phyloP scores from a whole-genome alignment of 2,113 vertebrate species.

The Cynoglossus semilaevis region DNA sequence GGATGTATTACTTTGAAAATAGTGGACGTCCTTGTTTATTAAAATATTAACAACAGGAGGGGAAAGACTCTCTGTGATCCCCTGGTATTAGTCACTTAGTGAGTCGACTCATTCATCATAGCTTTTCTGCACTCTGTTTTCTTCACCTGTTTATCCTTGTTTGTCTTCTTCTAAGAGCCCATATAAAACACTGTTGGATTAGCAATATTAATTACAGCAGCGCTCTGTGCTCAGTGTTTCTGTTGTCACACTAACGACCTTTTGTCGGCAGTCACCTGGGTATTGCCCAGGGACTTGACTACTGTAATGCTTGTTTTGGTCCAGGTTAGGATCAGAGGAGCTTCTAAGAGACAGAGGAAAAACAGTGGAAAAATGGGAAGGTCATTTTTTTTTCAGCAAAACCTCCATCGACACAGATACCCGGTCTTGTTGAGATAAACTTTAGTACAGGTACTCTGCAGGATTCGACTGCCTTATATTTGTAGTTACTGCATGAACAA shows the following conservation, averaged over 20 bases:
- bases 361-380: constrained; percentile 43
- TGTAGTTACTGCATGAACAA: no score
- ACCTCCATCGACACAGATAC: constrained; percentile 53
- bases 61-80: constrained; percentile 53
- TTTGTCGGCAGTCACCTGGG: constrained; percentile 16
- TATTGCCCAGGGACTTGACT: constrained; percentile 1
- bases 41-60: constrained; percentile 66
- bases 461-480: no score
- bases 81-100: constrained; percentile 62
- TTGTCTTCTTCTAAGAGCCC: constrained; percentile 65
- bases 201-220: constrained; percentile 61
- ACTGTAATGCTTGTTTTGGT: constrained; percentile 16
- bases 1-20: constrained; percentile 70
- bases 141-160: constrained; percentile 52
- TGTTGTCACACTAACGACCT: constrained; percentile 42
- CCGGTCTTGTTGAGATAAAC: constrained; percentile 60
- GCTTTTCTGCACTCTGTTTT: constrained; percentile 34
- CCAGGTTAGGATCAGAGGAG: constrained; percentile 40
- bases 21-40: constrained; percentile 74
- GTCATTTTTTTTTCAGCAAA: constrained; percentile 61
- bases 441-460: constrained; percentile 18
- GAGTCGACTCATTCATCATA: constrained; percentile 61
- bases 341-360: constrained; percentile 42
- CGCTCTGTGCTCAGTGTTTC: constrained; percentile 22
- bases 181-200: constrained; percentile 63